These are phyloP conservation scores for Pristionchus maxplancki DNA, from an alignment of 2,888 invertebrate genomes.

Conservation along the genomic window DNA sequence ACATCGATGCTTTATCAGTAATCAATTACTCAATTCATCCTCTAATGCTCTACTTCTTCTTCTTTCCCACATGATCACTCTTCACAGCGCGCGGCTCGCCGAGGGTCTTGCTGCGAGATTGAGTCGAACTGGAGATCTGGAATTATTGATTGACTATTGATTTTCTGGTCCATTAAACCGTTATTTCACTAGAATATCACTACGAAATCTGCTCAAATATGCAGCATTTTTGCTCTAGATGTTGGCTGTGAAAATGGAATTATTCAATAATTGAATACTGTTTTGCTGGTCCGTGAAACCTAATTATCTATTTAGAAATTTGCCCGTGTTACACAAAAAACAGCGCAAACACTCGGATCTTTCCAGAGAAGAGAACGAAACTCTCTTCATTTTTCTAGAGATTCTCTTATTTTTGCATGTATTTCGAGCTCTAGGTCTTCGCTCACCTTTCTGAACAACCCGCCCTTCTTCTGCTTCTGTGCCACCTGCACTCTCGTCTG, in stretches of 20 bases:
- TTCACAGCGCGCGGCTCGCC: background rate
- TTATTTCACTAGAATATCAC: no score
- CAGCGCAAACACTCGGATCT: background rate
- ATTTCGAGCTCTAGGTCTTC: background rate
- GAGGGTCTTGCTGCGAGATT: background rate
- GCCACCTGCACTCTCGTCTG: background rate
- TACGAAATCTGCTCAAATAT: no score
- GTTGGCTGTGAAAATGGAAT: no score
- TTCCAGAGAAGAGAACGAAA: no score
- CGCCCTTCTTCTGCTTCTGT: background rate
- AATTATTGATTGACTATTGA: background rate
- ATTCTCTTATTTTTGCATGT: background rate
- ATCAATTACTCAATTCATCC: background rate
- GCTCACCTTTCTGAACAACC: no score
- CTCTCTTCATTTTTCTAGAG: background rate
- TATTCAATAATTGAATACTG: no score
- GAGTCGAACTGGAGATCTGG: background rate
- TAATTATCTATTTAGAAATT: no score
- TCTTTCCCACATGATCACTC: background rate
- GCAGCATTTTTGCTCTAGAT: background rate
- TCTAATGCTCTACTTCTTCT: background rate
- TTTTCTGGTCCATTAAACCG: no score
- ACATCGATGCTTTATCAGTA: no score
- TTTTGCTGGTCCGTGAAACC: background rate
- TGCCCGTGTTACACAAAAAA: background rate